phyloP scores from a whole-genome alignment of 2,888 invertebrate genomes.

The Andrena hattorfiana region DNA sequence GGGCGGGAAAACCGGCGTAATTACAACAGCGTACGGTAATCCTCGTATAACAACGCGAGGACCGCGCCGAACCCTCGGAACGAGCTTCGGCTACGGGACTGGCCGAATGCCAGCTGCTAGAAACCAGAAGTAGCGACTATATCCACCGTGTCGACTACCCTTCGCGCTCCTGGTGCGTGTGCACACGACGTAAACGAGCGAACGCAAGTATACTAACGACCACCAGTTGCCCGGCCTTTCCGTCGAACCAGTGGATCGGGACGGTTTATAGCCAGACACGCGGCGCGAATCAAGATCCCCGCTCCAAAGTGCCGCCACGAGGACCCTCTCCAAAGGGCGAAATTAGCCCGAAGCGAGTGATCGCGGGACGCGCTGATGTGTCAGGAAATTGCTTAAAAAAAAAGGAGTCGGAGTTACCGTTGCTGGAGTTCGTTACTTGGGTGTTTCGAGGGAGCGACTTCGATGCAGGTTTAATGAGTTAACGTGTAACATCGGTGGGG shows the following conservation, averaged over 20 bases:
- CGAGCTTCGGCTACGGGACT: slow-evolving; percentile 61
- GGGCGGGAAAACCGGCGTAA: slow-evolving; percentile 64
- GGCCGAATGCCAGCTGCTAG: slow-evolving; percentile 75
- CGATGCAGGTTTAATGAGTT: slow-evolving; percentile 19
- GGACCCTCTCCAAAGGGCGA: slow-evolving; percentile 18
- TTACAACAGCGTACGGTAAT: slow-evolving; percentile 76
- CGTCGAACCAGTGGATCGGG: background rate
- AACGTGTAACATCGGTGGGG: slow-evolving; percentile 1
- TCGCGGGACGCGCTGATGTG: slow-evolving; percentile 32
- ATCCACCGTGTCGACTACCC: slow-evolving; percentile 35
- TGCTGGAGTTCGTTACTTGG: background rate
- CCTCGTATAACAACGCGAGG: slow-evolving; percentile 74
- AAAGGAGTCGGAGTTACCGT: background rate
- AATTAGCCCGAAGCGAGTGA: slow-evolving; percentile 34
- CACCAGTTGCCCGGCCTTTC: slow-evolving; percentile 68
- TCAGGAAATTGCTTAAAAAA: no score
- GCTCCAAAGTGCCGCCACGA: slow-evolving; percentile 20
- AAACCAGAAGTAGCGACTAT: slow-evolving; percentile 55
- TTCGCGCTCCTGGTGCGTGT: slow-evolving; percentile 44
- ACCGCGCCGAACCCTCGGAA: slow-evolving; percentile 26
- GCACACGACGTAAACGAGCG: slow-evolving; percentile 50
- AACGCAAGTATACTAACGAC: slow-evolving; percentile 63
- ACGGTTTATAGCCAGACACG: background rate
- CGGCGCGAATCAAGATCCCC: slow-evolving; percentile 25
- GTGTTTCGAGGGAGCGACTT: background rate